Base-by-base conservation (phyloP, 2,888 invertebrate species). In the Pharmacophagus antenor region DNA sequence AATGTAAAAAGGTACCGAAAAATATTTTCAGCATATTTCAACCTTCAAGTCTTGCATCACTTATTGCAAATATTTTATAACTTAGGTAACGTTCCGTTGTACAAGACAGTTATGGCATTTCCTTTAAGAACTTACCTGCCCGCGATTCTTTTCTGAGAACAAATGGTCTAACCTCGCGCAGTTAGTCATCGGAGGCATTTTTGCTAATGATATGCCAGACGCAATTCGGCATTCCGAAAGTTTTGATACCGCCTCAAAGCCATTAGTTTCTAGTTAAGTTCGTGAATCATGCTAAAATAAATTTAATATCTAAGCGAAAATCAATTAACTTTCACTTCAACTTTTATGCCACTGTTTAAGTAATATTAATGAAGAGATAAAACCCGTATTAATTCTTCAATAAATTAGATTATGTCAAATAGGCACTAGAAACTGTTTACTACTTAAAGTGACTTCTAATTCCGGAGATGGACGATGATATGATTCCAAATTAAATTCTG, bases 131-230 rank as follows among this genome's bases (percentile, higher is more conserved):
- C 62, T 58, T 77, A 74, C 74, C 75, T 79, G 77, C 68, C 69
- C 70, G 71, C 70, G 70, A 70, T 62, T 63, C 65, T 70, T 63
- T 84, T 82, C 82, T 70, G 56, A 74, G 85, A 83, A 84, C 66
- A 65, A 64, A 68, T 65, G 63, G 63, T 69, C 72, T 68, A 79
- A 79, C 69, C 70, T 63, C 70, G 70, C 64, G 61, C 68, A 65
- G 70, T 82, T 84, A 85, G 82, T 84, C 85, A 85, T 78, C 79
- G 70, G 65, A 67, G 67, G 63, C 60, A 67, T 62, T 67, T 71
- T 55, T 61, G 71, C 70, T 75, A 73, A 78, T 78, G 72, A 77
- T 74, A 79, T 72, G 62, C 66, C 61, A 69, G 70, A 42, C 51
- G 62, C 60, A 56, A 61, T 21, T 56, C 42, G 56, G 42, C 61